Base-by-base conservation (phyloP, 1,140 invertebrate genomes). In the Trachymyrmex cornetzi region DNA sequence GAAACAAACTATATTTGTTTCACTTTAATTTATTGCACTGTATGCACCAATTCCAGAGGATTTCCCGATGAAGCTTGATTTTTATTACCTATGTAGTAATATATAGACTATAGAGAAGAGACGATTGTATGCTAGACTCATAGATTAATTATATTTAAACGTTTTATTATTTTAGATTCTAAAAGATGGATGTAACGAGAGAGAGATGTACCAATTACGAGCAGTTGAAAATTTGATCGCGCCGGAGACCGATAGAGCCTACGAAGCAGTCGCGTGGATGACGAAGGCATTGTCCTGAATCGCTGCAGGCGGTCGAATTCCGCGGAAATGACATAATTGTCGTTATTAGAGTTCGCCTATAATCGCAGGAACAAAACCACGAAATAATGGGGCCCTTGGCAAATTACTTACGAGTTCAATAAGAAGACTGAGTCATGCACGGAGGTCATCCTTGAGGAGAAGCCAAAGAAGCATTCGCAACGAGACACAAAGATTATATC, bases 281-380 rank as follows among this genome's bases (percentile, higher is more conserved):
- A 87, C 88, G 86, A 92, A 93, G 91, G 85, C 75, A 93, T 93
- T 93, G 93, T 93, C 86, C 88, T 53, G 67, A 85, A 53, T 89
- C 91, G 66, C 91, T 87, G 87, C 85, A 88, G 92, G 91, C 92
- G 91, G 87, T 94, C 89, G 90, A 91, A 94, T 94, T 94, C 93
- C 93, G 71, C 64, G 90, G 91, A 93, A 93, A 95, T 93, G 91
- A 93, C 93, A 94, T 95, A 94, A 94, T 94, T 94, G 93, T 94
- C 91, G 90, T 94, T 94, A 94, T 95, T 95, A 94, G 87, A 92
- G 89, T 92, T 94, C 90, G 92, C 80, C 91, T 94, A 93, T 94
- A 94, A 94, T 94, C 92, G 92, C 89, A 90, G 90, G 86, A 91
- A 91, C 89, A 87, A 91, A 92, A 89, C 77, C 89, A 88, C 57